A percentile compares a stretch with the other conserved stretches of the same genome.
phyloP scores from a whole-genome alignment of 37 sponge, comb jelly and placozoan species.

The Theonella swinhoei region DNA sequence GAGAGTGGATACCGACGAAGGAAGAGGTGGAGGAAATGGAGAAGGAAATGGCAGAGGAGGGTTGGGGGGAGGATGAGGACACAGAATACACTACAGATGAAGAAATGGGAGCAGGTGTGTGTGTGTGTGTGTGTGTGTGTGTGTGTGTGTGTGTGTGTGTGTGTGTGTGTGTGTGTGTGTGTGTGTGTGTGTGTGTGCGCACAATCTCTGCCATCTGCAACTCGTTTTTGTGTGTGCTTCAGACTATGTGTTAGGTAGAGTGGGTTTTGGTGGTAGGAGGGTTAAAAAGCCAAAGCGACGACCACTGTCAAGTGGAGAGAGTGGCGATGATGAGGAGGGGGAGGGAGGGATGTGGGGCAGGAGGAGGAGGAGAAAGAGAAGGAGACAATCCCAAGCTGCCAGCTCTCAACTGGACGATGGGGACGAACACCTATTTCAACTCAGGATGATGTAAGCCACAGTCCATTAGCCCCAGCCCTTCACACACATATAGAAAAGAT shows the following conservation, averaged over 20 bases:
- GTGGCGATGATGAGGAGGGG: slow-evolving; percentile 17
- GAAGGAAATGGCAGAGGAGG: slow-evolving; percentile 17
- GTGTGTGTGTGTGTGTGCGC: slow-evolving; percentile 42
- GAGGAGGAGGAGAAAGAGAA: slow-evolving; percentile 1
- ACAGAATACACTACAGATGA: slow-evolving; percentile 60
- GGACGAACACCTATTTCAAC: slow-evolving; percentile 45
- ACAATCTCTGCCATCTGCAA: too few relatives aligned
- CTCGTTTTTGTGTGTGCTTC: too few relatives aligned
- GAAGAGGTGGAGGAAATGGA: slow-evolving; percentile 1
- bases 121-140: slow-evolving; percentile 14
- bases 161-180: slow-evolving; percentile 48
- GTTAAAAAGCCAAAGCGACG: slow-evolving; percentile 23
- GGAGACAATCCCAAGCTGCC: neutral
- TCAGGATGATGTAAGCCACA: slow-evolving; percentile 50
- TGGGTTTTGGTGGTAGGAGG: too few relatives aligned
- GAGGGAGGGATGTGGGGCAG: slow-evolving; percentile 12
- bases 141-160: slow-evolving; percentile 31
- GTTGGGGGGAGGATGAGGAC: neutral
- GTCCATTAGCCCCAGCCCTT: too few relatives aligned
- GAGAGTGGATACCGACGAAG: neutral
- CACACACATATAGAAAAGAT: too few relatives aligned
- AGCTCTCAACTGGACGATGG: slow-evolving; percentile 43
- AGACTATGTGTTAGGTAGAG: neutral
- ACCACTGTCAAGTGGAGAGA: slow-evolving; percentile 50
- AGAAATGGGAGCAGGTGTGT: slow-evolving; percentile 45